Conservation (phyloP, 2,888 invertebrate species). For the Baronia brevicornis region DNA sequence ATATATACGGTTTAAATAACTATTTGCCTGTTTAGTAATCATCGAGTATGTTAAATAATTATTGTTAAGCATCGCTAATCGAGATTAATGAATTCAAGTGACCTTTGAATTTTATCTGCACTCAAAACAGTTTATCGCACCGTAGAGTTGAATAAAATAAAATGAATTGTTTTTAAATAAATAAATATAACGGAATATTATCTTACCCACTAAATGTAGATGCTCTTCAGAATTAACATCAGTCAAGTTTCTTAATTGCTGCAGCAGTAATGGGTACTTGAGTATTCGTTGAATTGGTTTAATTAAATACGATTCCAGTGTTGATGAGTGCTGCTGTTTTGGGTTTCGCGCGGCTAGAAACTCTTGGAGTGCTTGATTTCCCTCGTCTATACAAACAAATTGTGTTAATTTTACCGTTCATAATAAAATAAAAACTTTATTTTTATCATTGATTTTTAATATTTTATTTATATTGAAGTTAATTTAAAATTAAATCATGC, state of each 20-base stretch:
- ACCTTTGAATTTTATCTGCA: too few relatives aligned
- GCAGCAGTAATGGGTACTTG: conserved; percentile 95
- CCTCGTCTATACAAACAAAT: conserved; percentile 81
- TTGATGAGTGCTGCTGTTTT: conserved; percentile 96
- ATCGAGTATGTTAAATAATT: too few relatives aligned
- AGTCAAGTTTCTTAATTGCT: conserved; percentile 95
- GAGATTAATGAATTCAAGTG: too few relatives aligned
- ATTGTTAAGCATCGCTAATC: too few relatives aligned
- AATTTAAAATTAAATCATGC: too few relatives aligned
- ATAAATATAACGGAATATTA: conserved; percentile 2
- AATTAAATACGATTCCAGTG: conserved; percentile 97
- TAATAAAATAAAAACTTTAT: not conserved
- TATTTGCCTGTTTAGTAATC: too few relatives aligned
- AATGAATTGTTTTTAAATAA: not conserved
- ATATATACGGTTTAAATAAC: too few relatives aligned
- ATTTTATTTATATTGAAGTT: too few relatives aligned
- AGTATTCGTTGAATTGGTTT: conserved; percentile 99
- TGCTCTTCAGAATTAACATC: conserved; percentile 95
- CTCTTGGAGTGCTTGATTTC: conserved; percentile 96
- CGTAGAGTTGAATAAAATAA: not conserved
- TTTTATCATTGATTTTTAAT: too few relatives aligned
- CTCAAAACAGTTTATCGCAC: too few relatives aligned
- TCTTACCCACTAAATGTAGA: conserved; percentile 91
- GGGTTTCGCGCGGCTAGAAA: conserved; percentile 96
- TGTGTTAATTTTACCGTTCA: conserved; percentile 1